phyloP scores from a whole-genome alignment of 2,888 invertebrate genomes.

The Acrobasis suavella region DNA sequence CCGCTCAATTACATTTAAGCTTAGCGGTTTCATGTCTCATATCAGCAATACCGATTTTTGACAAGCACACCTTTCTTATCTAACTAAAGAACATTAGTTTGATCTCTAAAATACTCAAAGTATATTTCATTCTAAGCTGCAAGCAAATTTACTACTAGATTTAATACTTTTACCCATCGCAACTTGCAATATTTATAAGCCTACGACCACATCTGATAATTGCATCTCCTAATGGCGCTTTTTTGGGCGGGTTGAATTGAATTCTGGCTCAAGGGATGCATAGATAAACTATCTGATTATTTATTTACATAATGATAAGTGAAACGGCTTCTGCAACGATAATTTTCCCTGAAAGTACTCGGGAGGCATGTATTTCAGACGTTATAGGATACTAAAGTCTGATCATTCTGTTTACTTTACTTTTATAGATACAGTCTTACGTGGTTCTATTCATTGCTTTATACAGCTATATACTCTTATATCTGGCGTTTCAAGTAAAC shows the following conservation, averaged over 20 bases:
- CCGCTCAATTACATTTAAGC: no score
- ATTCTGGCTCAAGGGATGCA: slow-evolving; percentile 33
- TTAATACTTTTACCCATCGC: no score
- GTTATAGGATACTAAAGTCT: background rate
- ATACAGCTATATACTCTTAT: no score
- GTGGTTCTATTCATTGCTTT: no score
- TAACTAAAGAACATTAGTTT: no score
- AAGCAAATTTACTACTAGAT: no score
- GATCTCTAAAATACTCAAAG: no score
- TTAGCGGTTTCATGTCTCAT: no score
- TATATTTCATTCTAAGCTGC: no score
- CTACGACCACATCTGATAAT: slow-evolving; percentile 47
- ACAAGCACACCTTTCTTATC: no score
- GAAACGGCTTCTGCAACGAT: slow-evolving; percentile 1
- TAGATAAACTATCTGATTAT: slow-evolving; percentile 32
- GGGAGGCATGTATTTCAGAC: background rate
- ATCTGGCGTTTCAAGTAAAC: no score
- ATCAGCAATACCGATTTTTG: no score
- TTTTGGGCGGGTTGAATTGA: slow-evolving; percentile 42
- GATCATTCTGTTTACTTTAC: background rate
- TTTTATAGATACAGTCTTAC: background rate
- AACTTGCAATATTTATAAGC: slow-evolving; percentile 59
- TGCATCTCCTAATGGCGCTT: slow-evolving; percentile 50
- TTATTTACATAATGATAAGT: slow-evolving; percentile 29
- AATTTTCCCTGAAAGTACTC: slow-evolving; percentile 3